phyloP scores from a whole-genome alignment of 1,140 invertebrate species.

The Heliconius eleuchia region DNA sequence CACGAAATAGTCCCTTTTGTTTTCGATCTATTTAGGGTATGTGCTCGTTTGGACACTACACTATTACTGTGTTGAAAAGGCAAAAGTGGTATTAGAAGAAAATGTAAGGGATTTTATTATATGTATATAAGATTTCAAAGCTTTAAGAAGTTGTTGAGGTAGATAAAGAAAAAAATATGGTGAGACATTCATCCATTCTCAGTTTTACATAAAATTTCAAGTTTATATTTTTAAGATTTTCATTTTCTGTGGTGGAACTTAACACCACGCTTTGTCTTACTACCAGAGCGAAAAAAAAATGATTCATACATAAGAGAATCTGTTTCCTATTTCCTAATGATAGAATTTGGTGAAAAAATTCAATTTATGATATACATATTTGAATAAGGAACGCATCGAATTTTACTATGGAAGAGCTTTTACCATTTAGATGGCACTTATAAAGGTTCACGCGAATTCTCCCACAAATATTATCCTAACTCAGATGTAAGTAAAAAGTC shows the following conservation, averaged over 20 bases:
- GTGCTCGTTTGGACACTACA: not conserved
- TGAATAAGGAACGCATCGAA: not conserved
- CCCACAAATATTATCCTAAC: conserved; percentile 13
- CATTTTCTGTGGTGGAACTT: too few relatives aligned
- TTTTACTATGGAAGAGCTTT: not conserved
- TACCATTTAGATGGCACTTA: conserved; percentile 6
- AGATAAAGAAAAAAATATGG: too few relatives aligned
- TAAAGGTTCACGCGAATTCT: conserved; percentile 10
- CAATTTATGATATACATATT: not conserved
- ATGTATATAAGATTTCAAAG: too few relatives aligned
- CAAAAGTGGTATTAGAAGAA: not conserved
- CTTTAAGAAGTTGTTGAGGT: too few relatives aligned
- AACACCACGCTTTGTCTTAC: too few relatives aligned
- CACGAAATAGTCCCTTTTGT: conserved; percentile 34
- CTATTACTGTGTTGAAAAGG: not conserved
- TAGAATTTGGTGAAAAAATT: too few relatives aligned
- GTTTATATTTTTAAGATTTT: too few relatives aligned
- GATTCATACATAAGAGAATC: too few relatives aligned
- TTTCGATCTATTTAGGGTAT: conserved; percentile 39
- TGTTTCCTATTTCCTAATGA: too few relatives aligned
- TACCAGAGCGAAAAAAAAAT: too few relatives aligned
- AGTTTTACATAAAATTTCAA: too few relatives aligned
- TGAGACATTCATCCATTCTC: too few relatives aligned
- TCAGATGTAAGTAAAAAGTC: conserved; percentile 9
- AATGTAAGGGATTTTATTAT: not conserved